Base-by-base conservation (phyloP, 2,113 vertebrate species). In the Miniopterus natalensis region DNA sequence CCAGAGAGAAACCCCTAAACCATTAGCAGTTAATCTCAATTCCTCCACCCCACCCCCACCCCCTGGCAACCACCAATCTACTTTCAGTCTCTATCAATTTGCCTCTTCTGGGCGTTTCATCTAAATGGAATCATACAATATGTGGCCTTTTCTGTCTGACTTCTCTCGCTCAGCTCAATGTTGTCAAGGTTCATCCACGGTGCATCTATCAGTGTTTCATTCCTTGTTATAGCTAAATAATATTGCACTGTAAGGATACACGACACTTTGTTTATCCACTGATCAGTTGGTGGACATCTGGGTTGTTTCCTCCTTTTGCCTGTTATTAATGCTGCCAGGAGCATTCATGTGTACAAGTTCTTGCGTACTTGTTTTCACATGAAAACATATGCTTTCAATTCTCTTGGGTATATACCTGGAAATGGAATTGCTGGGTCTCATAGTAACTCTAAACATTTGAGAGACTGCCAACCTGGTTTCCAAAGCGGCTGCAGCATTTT, bases 211-310 rank as follows among this genome's bases (percentile, higher is more conserved):
- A 51, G 23, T n/a, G 47, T 20, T 75, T 90, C 13, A n/a, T 73
- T 92, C 83, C 57, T 91, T 71, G 49, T 53, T 66, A 86, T 66
- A 10, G 29, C 17, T 85, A 55, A 80, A 77, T 79, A 65, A 85
- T 4, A 79, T 47, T 71, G 45, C 36, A 89, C 45, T 81, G 4
- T 17, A 40, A 13, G 21, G 29, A 45, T 23, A n/a, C 27, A 68
- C 21, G 21, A 75, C 17, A 49, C 59, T 94, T 83, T 86, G 70
- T 87, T 86, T 25, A 92, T 42, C 61, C 12, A 47, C 47, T 78
- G 36, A 65, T 74, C 53, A 47, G 27, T 4, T 68, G 63, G 36
- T 65, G 61, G 40, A 49, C 66, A 70, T 45, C 57, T 45, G 51
- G 25, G 45, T 63, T 45, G 63, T 73, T 79, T 51, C 57, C 8